Evolutionary conservation across 2,888 invertebrate genomes (phyloP).

Genomic region (Ormyrus nitidulus): DNA sequence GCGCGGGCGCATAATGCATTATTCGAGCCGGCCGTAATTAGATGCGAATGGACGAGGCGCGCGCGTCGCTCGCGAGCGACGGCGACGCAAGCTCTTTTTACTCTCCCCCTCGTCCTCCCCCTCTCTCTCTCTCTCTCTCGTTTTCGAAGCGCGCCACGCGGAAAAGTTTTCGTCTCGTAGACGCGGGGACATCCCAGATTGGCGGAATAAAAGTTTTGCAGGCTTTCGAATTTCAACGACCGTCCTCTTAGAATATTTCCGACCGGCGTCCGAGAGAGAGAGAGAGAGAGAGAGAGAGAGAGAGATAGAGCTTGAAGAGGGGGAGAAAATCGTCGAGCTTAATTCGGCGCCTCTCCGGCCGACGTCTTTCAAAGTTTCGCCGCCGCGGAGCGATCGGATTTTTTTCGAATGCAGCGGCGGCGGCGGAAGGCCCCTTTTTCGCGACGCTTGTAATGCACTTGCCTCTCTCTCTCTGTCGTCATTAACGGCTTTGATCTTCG

Average conservation of each 20-base stretch:
- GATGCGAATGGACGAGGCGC: slow-evolving; percentile 35
- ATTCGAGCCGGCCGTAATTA: slow-evolving; percentile 49
- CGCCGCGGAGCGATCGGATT: slow-evolving; percentile 19
- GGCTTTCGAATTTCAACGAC: slow-evolving; percentile 38
- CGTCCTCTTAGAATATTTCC: background rate
- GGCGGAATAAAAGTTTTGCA: slow-evolving; percentile 46
- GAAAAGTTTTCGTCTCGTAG: slow-evolving; percentile 22
- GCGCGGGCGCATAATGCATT: slow-evolving; percentile 29
- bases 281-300: too few species aligned
- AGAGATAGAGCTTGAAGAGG: too few species aligned
- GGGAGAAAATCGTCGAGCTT: slow-evolving; percentile 27
- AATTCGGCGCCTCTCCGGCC: background rate
- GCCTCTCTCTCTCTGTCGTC: too few species aligned
- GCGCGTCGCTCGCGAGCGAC: background rate
- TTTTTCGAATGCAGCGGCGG: background rate
- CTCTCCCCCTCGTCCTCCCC: too few species aligned
- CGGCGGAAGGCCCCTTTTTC: too few species aligned
- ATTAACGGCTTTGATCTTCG: too few species aligned
- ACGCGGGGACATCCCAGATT: slow-evolving; percentile 22
- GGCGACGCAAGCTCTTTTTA: too few species aligned
- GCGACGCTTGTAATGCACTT: too few species aligned
- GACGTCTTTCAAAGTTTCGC: slow-evolving; percentile 29
- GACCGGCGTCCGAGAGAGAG: background rate
- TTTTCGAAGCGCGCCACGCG: slow-evolving; percentile 33
- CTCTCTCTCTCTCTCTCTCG: slow-evolving; percentile 9